These are phyloP conservation scores for Fistularia commersonii DNA, from an alignment of 2,797 vertebrate genomes.

Conservation along the genomic window DNA sequence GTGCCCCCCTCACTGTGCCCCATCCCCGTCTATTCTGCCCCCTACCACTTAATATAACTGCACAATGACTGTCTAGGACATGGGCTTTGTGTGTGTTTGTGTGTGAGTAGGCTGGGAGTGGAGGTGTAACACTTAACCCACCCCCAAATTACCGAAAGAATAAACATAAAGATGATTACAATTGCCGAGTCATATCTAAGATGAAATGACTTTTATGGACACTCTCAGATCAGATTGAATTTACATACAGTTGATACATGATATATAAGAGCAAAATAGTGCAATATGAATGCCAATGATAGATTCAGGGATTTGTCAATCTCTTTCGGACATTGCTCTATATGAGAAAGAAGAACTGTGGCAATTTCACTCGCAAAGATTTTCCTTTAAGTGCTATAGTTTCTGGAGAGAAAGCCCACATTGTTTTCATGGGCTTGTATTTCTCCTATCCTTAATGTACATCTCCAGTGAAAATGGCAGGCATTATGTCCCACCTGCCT, in stretches of 20 bases:
- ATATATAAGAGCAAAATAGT: slow-evolving; percentile 35
- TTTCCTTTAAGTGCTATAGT: slow-evolving; percentile 24
- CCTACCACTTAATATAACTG: slow-evolving; percentile 79
- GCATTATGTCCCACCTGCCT: slow-evolving; percentile 41
- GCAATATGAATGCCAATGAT: slow-evolving; percentile 58
- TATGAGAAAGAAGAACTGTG: slow-evolving; percentile 42
- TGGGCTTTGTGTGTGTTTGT: slow-evolving; percentile 39
- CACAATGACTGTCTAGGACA: slow-evolving; percentile 73
- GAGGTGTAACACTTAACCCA: slow-evolving; percentile 51
- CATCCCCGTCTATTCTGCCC: slow-evolving; percentile 64
- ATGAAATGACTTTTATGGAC: slow-evolving; percentile 68
- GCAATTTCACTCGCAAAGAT: slow-evolving; percentile 22
- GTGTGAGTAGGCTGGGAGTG: not conserved
- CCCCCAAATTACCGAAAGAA: slow-evolving; percentile 71
- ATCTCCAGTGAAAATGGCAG: slow-evolving; percentile 33
- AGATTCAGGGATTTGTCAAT: slow-evolving; percentile 51
- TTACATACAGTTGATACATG: slow-evolving; percentile 62
- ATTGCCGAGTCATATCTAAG: slow-evolving; percentile 69
- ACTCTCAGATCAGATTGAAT: slow-evolving; percentile 56
- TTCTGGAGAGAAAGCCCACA: slow-evolving; percentile 35
- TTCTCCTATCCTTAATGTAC: slow-evolving; percentile 35
- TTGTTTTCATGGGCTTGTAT: slow-evolving; percentile 38
- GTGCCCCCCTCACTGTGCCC: slow-evolving; percentile 57
- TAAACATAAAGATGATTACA: slow-evolving; percentile 73
- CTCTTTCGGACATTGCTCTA: slow-evolving; percentile 20